Evolutionary conservation across 2,113 vertebrate genomes (phyloP), one percentile per base, ranked within the genome.

Genomic region (Heloderma charlesbogerti): DNA sequence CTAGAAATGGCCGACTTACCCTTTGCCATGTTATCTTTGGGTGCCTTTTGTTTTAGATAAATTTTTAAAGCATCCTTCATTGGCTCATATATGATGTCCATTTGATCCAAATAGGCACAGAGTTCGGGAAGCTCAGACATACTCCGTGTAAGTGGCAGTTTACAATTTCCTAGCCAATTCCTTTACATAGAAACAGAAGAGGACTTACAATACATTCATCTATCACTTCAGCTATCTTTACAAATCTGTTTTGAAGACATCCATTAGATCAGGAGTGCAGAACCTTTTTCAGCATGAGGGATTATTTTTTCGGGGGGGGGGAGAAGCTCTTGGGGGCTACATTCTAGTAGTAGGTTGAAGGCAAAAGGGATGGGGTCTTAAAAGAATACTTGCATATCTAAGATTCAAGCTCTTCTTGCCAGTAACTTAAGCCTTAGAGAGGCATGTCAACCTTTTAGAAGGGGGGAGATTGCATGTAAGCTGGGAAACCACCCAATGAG

Each of bases 161-260:
- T 37, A 86, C 94, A 96, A 74, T 94, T 97, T 72, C 96, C 97
- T 83, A 97, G 79, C 97, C 97, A 97, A 69, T 97, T 97, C 95
- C 97, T 97, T 86, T 29, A 66, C 34, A 92, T 0, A 29, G 77
- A 88, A 93, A 84, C 15, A 94, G 86, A 91, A 84, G 60, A 67
- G 8, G n/a, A 83, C 25, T 91, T 48, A 75, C 54, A 45, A 71
- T 13, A 71, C 54, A 40, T n/a, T 7, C 22, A 27, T 25, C 31
- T 60, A 18, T 63, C 79, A 25, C 5, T 48, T 7, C 29, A 60
- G 3, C n/a, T 84, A 7, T 83, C 45, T 34, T 60, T 13, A 9
- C 7, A 8, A n/a, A 51, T 34, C 51, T 25, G 8, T 71, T 91
- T n/a, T 10, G 9, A 86, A 90, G n/a, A 29, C 34, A 37, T 1